Evolutionary conservation across 2,888 invertebrate species (phyloP).

Genomic region (Syrphus vitripennis): DNA sequence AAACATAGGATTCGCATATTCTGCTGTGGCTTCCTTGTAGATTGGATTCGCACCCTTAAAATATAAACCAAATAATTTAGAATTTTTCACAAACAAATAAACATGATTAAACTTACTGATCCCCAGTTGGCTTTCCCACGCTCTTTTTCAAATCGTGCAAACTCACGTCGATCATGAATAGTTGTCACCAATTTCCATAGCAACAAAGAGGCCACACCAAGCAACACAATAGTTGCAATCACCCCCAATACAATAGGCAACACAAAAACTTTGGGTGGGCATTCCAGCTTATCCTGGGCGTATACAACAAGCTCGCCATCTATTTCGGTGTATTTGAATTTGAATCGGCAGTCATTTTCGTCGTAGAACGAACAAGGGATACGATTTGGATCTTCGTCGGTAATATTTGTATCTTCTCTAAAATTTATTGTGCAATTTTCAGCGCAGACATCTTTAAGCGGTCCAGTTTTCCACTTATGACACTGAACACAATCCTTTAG

Average conservation of each 20-base stretch:
- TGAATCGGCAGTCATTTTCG: constrained; percentile 94
- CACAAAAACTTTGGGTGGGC: constrained; percentile 91
- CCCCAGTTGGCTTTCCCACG: constrained; percentile 99
- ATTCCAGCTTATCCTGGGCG: constrained; percentile 92
- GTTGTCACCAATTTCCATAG: constrained; percentile 99
- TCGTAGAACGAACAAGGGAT: constrained; percentile 91
- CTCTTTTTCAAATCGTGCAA: constrained; percentile 98
- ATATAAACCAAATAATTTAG: constrained; percentile 51
- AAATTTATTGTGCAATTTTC: constrained; percentile 87
- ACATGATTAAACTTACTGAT: constrained; percentile 86
- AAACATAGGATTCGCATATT: constrained; percentile 99
- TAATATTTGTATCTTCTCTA: constrained; percentile 83
- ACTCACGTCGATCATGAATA: constrained; percentile 97
- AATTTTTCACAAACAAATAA: background rate
- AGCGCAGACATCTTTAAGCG: constrained; percentile 83
- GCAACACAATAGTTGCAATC: constrained; percentile 97
- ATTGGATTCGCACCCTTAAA: constrained; percentile 95
- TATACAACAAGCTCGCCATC: constrained; percentile 85
- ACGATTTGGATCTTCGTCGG: constrained; percentile 89
- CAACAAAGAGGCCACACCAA: constrained; percentile 95
- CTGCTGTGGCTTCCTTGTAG: constrained; percentile 99
- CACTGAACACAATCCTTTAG: constrained; percentile 97
- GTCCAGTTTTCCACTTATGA: constrained; percentile 92
- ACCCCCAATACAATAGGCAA: constrained; percentile 96
- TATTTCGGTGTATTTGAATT: constrained; percentile 93